Evolutionary conservation across 2,113 vertebrate species (phyloP), one percentile per base, ranked within the genome.

Genomic region (Carassius gibelio): DNA sequence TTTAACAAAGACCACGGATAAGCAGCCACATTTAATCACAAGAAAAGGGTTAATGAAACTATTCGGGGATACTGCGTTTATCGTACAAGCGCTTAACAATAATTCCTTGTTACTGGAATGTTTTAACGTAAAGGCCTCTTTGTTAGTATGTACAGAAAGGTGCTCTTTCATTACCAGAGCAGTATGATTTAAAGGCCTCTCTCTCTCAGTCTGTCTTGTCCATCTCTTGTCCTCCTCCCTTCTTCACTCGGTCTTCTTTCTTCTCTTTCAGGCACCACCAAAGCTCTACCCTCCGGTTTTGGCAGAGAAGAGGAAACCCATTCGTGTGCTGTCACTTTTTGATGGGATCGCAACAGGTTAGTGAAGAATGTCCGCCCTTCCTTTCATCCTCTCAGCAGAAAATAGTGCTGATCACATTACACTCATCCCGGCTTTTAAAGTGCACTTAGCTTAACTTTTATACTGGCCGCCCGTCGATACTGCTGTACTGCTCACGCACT

Each of bases 291-390:
- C 97, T 0, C 97, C 97, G 0, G 95, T 99, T 86, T 94, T 96
- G 1, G 97, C 94, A 0, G 97, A 98, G 91, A 97, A 96, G 92
- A 96, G 98, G 94, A 97, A 96, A 92, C 96, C 97, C 71, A 96
- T 99, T 91, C 95, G 97, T 36, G 98, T 99, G 88, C 94, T 99
- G 34, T 99, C 98, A 0, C 94, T 99, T n/a, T 99, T 99, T 9
- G 97, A 99, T 0, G 98, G 98, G 91, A 99, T 99, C 0, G 97
- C 98, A 88, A 99, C 97, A 94, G 98, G 98, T 98, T 84, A 91
- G 94, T 85, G 15, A 21, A 85, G n/a, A 89, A 75, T 26, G 42
- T 26, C 66, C n/a, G 3, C 74, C 45, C 11, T 87, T 5, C 5
- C 30, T 14, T 59, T 80, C 52, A 34, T 76, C 36, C 26, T 82